phyloP scores from a whole-genome alignment of 2,113 vertebrate genomes.

The Vimba vimba region DNA sequence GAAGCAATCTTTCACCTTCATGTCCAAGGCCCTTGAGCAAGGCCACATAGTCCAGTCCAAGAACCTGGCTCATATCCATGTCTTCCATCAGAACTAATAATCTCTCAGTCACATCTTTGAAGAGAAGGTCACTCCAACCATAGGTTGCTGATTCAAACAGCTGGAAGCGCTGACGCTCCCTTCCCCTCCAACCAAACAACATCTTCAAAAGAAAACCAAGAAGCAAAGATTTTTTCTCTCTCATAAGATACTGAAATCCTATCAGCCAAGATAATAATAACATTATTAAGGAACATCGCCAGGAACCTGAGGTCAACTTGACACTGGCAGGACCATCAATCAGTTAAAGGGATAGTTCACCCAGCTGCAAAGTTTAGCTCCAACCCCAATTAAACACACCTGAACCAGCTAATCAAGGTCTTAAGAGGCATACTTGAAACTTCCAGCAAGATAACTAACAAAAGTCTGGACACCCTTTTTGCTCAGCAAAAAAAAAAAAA shows the following conservation, averaged over 20 bases:
- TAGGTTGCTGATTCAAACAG: constrained; percentile 81
- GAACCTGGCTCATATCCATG: constrained; percentile 81
- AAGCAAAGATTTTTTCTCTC: too few relatives aligned
- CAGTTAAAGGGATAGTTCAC: neutral
- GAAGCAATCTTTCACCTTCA: constrained; percentile 76
- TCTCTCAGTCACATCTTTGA: constrained; percentile 80
- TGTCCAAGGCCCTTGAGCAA: constrained; percentile 89
- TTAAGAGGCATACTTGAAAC: too few relatives aligned
- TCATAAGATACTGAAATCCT: neutral
- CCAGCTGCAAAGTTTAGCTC: too few relatives aligned
- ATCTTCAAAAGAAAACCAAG: constrained; percentile 64
- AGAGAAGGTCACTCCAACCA: constrained; percentile 82
- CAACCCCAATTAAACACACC: too few relatives aligned
- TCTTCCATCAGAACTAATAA: constrained; percentile 76
- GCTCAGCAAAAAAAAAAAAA: neutral
- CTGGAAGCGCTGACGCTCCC: constrained; percentile 78
- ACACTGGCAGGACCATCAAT: neutral
- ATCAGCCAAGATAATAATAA: neutral
- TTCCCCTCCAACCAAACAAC: constrained; percentile 82
- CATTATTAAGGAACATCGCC: neutral
- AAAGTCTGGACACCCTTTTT: neutral
- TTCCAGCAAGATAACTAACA: too few relatives aligned
- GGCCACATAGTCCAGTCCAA: constrained; percentile 87
- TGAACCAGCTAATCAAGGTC: too few relatives aligned
- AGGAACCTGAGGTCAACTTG: neutral